Conservation (phyloP, 2,113 vertebrate genomes). For the Myrmecophaga tridactyla region DNA sequence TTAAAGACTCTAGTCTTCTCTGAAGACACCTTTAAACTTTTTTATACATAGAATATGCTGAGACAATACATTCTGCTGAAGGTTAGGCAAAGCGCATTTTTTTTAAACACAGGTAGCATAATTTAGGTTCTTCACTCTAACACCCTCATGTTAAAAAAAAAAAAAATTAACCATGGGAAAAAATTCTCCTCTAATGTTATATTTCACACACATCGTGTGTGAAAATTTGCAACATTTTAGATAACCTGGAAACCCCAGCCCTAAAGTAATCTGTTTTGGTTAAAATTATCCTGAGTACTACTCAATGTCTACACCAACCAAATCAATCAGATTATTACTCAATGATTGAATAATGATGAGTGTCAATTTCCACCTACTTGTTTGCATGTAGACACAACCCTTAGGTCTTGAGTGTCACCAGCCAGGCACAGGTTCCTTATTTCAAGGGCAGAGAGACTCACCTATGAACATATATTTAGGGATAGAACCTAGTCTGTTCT, state of each 20-base stretch:
- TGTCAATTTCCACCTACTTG: background rate
- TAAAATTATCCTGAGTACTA: background rate
- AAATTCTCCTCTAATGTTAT: background rate
- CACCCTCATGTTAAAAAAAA: constrained; percentile 61
- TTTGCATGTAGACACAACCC: background rate
- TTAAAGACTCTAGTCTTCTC: constrained; percentile 91
- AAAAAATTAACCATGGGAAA: constrained; percentile 4
- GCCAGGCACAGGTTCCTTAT: background rate
- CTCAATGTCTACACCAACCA: background rate
- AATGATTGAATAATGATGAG: background rate
- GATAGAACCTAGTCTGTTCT: background rate
- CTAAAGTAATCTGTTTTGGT: constrained; percentile 20
- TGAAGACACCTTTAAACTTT: constrained; percentile 90
- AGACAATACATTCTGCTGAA: constrained; percentile 91
- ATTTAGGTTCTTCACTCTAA: constrained; percentile 65
- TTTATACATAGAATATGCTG: constrained; percentile 88
- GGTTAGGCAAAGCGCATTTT: constrained; percentile 88
- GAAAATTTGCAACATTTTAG: background rate
- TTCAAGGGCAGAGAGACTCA: background rate
- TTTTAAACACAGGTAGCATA: constrained; percentile 85
- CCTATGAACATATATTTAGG: background rate
- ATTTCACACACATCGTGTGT: background rate
- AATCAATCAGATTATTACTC: background rate
- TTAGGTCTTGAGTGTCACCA: background rate
- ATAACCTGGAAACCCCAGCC: background rate